These are phyloP conservation scores for Hirudinaria manillensis DNA, from an alignment of 2,888 invertebrate genomes.

Conservation along the genomic window DNA sequence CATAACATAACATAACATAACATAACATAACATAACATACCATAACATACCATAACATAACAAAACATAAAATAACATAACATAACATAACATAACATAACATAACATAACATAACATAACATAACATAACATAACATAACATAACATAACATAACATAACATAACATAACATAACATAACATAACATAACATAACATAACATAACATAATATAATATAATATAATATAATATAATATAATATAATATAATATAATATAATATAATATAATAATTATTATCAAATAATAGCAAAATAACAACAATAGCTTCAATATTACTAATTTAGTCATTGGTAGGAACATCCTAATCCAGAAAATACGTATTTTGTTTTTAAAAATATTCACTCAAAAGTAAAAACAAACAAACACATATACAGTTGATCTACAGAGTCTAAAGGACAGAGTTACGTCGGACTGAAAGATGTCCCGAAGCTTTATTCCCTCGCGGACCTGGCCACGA, in stretches of 20 bases:
- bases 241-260: conserved; percentile 19
- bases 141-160: conserved; percentile 21
- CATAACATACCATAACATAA: not conserved
- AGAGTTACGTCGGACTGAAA: too few species aligned
- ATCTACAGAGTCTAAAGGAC: too few species aligned
- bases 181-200: conserved; percentile 25
- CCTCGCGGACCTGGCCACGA: too few species aligned
- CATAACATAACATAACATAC: not conserved
- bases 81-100: not conserved
- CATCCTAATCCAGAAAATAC: too few species aligned
- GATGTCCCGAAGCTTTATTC: too few species aligned
- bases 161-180: conserved; percentile 24
- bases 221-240: conserved; percentile 19
- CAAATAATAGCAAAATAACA: too few species aligned
- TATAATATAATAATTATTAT: conserved; percentile 21
- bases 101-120: not conserved
- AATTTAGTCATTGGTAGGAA: too few species aligned
- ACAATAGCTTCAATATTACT: too few species aligned
- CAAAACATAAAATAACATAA: conserved; percentile 1
- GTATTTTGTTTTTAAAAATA: too few species aligned
- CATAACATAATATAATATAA: conserved; percentile 22
- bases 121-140: conserved; percentile 12
- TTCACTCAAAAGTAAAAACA: too few species aligned
- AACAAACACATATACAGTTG: too few species aligned
- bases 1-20: not conserved